Base-by-base conservation (phyloP, 2,888 invertebrate genomes). In the Bhutanitis thaidina region DNA sequence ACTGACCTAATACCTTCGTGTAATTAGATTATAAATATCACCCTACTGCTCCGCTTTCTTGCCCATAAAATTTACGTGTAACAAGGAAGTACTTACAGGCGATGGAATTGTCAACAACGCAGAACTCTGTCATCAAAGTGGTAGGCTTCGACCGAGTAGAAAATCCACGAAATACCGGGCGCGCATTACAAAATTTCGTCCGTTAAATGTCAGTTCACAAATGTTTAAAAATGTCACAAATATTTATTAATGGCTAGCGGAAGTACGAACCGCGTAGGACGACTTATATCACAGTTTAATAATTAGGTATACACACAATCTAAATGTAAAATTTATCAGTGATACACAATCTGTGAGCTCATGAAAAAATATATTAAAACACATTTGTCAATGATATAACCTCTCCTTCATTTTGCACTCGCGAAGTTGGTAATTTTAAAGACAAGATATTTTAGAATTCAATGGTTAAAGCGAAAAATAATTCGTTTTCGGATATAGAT, bases 391-490 rank as follows among this genome's bases (percentile, higher is more conserved):
- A 12, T 35, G 36, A 51, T 36, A 40, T 13, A 9, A 35, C 34
- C 35, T 40, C 29, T 16, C n/a, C 32, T 37, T 40, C 20, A 30
- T 40, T 43, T 52, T 36, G 37, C 43, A 52, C 34, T 50, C 12
- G 9, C 13, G 40, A 25, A 37, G 20, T 41, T 36, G 29, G 39
- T 20, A 30, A 40, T 46, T 46, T 30, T 37, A 37, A 14, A 20
- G 16, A 27, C 14, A 32, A 52, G 52, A 48, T 60, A 54, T 61
- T 62, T 61, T 54, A 55, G 32, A 58, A 55, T 62, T 60, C 58
- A 60, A 56, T 57, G 53, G 55, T 55, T 53, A 55, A 55, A 55
- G 49, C 49, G 59, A 52, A 59, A 59, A 63, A 63, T 55, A 59
- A 49, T 49, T 56, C 50, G 54, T 57, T 51, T 15, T 29, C 8